These are phyloP conservation scores for Drosophila lutescens DNA, from an alignment of 2,888 invertebrate species.

Conservation along the genomic window DNA sequence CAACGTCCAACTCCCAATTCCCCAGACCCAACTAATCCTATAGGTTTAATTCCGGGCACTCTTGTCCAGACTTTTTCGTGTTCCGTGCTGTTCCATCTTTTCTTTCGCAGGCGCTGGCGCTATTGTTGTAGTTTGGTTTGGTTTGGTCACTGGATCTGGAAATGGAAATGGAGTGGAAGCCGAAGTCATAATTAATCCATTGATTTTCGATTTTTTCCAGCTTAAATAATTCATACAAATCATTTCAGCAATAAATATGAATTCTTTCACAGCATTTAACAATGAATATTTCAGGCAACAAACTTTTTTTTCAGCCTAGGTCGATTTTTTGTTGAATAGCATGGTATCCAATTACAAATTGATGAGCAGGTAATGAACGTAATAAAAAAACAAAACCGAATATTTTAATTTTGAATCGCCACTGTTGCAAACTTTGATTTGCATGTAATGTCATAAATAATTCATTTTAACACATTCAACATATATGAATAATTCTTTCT, in stretches of 20 bases:
- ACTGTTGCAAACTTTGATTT: constrained; percentile 49
- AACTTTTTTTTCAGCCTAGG: constrained; percentile 31
- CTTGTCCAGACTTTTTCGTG: constrained; percentile 33
- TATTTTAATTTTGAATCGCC: constrained; percentile 46
- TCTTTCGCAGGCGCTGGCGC: constrained; percentile 61
- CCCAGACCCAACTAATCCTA: constrained; percentile 31
- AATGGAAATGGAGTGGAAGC: constrained; percentile 23
- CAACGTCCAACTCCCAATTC: constrained; percentile 28
- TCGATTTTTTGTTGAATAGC: background rate
- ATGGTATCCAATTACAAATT: constrained; percentile 60
- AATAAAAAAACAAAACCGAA: constrained; percentile 33
- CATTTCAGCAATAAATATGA: constrained; percentile 34
- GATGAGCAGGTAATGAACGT: constrained; percentile 59
- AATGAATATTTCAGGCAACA: constrained; percentile 45
- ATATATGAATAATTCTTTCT: constrained; percentile 24
- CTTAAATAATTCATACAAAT: constrained; percentile 59
- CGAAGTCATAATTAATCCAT: constrained; percentile 66
- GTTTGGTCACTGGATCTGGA: constrained; percentile 54
- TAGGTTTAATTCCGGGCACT: constrained; percentile 35
- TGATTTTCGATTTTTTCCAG: constrained; percentile 62
- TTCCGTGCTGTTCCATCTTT: constrained; percentile 12
- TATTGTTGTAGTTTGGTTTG: constrained; percentile 76
- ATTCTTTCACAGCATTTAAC: constrained; percentile 49
- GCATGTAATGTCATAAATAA: constrained; percentile 59
- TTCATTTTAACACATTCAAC: constrained; percentile 47